Evolutionary conservation across 1,140 invertebrate genomes (phyloP), one percentile per base, ranked within the genome.

Genomic region (Aphaenogaster rudis): DNA sequence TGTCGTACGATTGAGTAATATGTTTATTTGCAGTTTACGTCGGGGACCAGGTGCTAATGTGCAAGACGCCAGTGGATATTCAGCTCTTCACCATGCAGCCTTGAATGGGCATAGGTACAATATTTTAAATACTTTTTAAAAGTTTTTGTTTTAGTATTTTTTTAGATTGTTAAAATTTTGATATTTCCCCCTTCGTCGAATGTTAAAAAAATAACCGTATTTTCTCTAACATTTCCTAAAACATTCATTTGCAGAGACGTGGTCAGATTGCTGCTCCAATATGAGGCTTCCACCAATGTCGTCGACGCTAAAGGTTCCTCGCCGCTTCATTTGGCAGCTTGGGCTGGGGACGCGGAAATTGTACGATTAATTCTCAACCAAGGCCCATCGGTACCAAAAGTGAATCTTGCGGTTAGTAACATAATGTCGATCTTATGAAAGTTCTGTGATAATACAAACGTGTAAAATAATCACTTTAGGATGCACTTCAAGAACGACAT

Each of bases 21-120:
- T 42, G 63, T 88, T 39, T 42, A 63, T 76, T 97, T 97, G 28
- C 95, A 99, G 98, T 96, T 97, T 99, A 93, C 96, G 98, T 77
- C 96, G 98, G 94, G 98, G 98, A 78, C 97, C 98, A 36, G 98
- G 98, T 86, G 98, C 98, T 52, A 99, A 99, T 95, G 98, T 98
- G 88, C 98, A 98, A 96, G 99, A 99, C 94, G 97, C 97, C 90
- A 98, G 98, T 94, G 99, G 98, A n/a, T 99, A 99, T 94, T 99
- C 99, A 8, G 97, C 98, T 7, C 96, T 99, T 57, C 99, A 99
- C 94, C 98, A 99, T 95, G 98, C 99, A 61, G 98, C 98, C 71
- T 96, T 99, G 52, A 98, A 99, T 95, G 98, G 98, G 6, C 99
- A 99, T 94, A 97, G 96, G 98, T 99, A 97, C 97, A 96, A 96